Percentiles rank a stretch among this genome's conserved stretches.
Conservation (phyloP, 2,797 vertebrate genomes). For the Serranus cabrilla region DNA sequence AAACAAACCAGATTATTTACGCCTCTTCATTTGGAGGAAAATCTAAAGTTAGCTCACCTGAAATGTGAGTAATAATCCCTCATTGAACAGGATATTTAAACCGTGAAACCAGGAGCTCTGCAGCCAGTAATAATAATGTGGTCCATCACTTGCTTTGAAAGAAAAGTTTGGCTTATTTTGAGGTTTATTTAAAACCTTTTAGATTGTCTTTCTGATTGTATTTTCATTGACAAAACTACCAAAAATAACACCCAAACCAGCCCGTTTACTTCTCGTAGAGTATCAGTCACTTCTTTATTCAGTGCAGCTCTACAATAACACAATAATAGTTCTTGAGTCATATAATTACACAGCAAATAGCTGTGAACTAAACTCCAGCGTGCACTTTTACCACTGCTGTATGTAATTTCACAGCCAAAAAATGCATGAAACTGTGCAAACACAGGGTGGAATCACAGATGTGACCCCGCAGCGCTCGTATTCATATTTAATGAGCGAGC, state of each 20-base stretch:
- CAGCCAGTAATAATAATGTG: background rate
- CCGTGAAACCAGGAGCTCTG: background rate
- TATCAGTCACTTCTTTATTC: background rate
- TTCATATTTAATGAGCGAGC: constrained; percentile 76
- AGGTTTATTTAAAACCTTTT: background rate
- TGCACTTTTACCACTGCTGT: constrained; percentile 18
- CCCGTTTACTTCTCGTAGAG: background rate
- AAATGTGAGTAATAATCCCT: constrained; percentile 8
- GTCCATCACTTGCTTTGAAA: background rate
- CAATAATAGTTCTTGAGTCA: constrained; percentile 15
- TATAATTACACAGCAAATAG: constrained; percentile 23
- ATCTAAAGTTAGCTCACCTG: background rate
- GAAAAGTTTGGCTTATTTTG: background rate
- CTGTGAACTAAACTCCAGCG: constrained; percentile 4
- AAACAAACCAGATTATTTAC: constrained; percentile 1
- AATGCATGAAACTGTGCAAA: constrained; percentile 58
- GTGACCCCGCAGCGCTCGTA: constrained; percentile 56
- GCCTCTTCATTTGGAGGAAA: background rate
- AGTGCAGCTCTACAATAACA: constrained; percentile 4
- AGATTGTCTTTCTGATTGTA: background rate
- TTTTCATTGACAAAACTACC: too few relatives aligned
- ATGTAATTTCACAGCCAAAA: constrained; percentile 48
- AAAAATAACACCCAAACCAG: too few relatives aligned
- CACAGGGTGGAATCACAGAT: constrained; percentile 53
- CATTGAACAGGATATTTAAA: background rate